Evolutionary conservation across 2,113 vertebrate species (phyloP), one percentile per base, ranked within the genome.

Genomic region (Hiodon alosoides): DNA sequence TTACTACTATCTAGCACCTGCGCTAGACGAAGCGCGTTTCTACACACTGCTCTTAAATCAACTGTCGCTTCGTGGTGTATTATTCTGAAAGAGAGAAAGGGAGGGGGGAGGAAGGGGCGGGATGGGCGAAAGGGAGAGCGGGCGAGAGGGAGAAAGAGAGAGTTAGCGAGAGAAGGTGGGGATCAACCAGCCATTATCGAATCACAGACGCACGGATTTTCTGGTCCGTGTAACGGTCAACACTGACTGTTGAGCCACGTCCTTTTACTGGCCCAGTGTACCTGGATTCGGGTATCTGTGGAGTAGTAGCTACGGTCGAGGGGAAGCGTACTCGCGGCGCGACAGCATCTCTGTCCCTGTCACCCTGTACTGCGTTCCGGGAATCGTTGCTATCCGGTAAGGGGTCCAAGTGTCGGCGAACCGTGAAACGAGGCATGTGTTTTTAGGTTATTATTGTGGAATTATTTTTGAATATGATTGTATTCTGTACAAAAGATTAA

Each of bases 121-220:
- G 55, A 17, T 6, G 58, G 57, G 10, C 7, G 16, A 59, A 50
- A 69, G 60, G 57, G 68, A 62, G 74, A 60, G 76, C 73, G 79
- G 59, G 71, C 66, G 60, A 53, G 76, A 74, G 77, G 73, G 71
- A 59, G 77, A 67, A 73, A 72, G 67, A 79, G 81, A 72, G 78
- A 76, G 78, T 78, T 78, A 79, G 79, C 77, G 75, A 75, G 74
- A 80, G 81, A 81, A 79, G 79, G 79, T 76, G 80, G 80, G 78
- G 81, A 82, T 84, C 81, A 66, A 80, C 78, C 81, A 91, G 90
- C 90, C 91, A 91, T 91, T 91, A 85, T 77, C 76, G 82, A 79
- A 70, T 78, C 81, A 74, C 73, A 81, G 77, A 78, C 81, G 77
- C 80, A 79, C 79, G 80, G 65, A 65, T 69, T 11, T 61, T 86